Base-by-base conservation (phyloP, 2,113 vertebrate genomes). In the Natator depressus region DNA sequence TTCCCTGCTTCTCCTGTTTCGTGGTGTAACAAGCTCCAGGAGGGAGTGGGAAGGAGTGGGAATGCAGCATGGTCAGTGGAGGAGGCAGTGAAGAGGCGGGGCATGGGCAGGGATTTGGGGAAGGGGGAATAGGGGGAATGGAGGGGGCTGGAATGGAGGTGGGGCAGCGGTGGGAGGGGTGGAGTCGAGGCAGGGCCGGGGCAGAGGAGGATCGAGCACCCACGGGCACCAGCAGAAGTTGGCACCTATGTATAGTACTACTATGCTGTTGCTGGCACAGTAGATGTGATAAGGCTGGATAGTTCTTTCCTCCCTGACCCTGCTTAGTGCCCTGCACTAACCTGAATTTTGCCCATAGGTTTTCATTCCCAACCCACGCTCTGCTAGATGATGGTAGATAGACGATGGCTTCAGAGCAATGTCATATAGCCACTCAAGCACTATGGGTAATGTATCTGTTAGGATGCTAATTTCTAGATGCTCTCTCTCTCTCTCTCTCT, bases 211-310 rank as follows among this genome's bases (percentile, higher is more conserved):
- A 42, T 42, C 42, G 42, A 42, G 42, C 42, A 42, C 5, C 42
- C 42, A 42, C 42, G 42, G 42, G 42, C 42, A 42, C 42, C 42
- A 42, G 42, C 42, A 42, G 42, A 42, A 42, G 42, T 42, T 42
- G 42, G 42, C 42, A 5, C 42, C 42, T 42, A 42, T 42, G 42
- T 42, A 19, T 16, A 54, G 35, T 17, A 25, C 38, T 55, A 84
- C 19, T 0, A 2, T 4, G 42, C 42, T 47, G 49, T 81, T 50
- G 51, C 19, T 17, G 38, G 24, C 50, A 11, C 1, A 1, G 3
- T 6, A 29, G 46, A 11, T 85, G 14, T 1, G 90, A 6, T 12
- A 50, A 76, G 86, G 22, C 2, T 1, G 0, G 12, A 29, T 2
- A 80, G 84, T 82, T 14, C 9, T 10, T 47, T 55, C 17, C 85